These are phyloP conservation scores for Pandemis heparana DNA, from an alignment of 2,888 invertebrate species.

Conservation along the genomic window DNA sequence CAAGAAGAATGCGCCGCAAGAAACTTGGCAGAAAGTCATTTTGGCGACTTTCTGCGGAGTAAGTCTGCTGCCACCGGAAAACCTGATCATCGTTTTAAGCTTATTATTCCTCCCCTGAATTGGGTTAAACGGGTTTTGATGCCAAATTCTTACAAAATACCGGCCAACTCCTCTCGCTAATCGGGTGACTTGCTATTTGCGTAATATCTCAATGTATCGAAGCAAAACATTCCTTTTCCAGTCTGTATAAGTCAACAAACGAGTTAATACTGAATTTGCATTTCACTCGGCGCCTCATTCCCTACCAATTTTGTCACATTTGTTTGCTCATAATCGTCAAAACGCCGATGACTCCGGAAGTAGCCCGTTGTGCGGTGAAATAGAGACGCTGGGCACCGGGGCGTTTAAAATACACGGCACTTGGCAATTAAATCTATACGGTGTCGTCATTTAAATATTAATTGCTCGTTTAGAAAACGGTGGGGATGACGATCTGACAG, in stretches of 20 bases:
- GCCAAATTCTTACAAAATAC: neutral
- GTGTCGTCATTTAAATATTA: slow-evolving; percentile 33
- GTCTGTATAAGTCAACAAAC: slow-evolving; percentile 1
- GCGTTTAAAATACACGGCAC: neutral
- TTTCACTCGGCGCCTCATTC: slow-evolving; percentile 30
- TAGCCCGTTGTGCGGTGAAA: neutral
- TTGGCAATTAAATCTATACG: slow-evolving; percentile 29
- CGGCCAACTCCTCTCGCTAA: neutral
- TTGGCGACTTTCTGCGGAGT: neutral
- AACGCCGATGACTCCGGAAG: slow-evolving; percentile 12
- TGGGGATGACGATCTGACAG: slow-evolving; percentile 6
- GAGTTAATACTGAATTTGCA: slow-evolving; percentile 29
- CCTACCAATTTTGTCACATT: slow-evolving; percentile 27
- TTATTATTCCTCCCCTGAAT: neutral
- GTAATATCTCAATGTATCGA: neutral
- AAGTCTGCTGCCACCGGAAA: neutral
- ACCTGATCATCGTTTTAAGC: neutral
- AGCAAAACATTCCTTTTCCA: slow-evolving; percentile 3
- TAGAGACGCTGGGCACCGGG: neutral
- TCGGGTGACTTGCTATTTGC: neutral
- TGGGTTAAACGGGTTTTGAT: neutral
- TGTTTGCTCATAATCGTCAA: slow-evolving; percentile 9
- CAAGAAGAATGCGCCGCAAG: too few species aligned
- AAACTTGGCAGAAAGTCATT: too few species aligned
- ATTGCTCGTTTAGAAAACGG: slow-evolving; percentile 29